Percentiles rank a stretch among this genome's conserved stretches.
These are phyloP conservation scores for Parapsyche elsis DNA, from an alignment of 1,140 invertebrate genomes.

Conservation along the genomic window DNA sequence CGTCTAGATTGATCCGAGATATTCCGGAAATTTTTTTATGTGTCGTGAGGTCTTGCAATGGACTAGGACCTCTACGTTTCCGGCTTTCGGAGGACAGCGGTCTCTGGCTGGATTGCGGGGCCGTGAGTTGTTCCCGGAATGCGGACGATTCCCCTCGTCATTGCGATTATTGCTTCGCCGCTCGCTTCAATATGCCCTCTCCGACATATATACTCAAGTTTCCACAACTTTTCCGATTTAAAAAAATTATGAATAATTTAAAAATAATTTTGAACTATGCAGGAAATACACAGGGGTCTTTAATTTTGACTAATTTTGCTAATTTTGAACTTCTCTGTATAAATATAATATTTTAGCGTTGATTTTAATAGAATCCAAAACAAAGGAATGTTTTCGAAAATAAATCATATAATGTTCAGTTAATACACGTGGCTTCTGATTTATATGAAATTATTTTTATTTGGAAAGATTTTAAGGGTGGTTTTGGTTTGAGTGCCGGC, in stretches of 20 bases:
- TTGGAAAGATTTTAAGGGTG: neutral
- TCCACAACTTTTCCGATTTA: neutral
- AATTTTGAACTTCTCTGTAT: neutral
- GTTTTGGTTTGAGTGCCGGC: slow-evolving; percentile 30
- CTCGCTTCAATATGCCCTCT: slow-evolving; percentile 45
- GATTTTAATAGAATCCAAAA: too few relatives aligned
- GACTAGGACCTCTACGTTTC: neutral
- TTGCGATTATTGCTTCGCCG: slow-evolving; percentile 54
- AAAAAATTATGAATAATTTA: too few relatives aligned
- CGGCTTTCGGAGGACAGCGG: slow-evolving; percentile 30
- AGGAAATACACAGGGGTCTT: neutral
- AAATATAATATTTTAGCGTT: too few relatives aligned
- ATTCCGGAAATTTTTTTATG: slow-evolving; percentile 7
- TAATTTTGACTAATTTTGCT: too few relatives aligned
- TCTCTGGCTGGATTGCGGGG: slow-evolving; percentile 50
- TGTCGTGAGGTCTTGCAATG: neutral
- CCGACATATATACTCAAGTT: neutral
- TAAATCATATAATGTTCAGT: too few relatives aligned
- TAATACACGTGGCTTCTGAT: too few relatives aligned
- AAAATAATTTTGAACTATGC: too few relatives aligned
- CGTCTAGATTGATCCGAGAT: neutral
- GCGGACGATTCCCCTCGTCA: slow-evolving; percentile 53
- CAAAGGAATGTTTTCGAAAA: too few relatives aligned
- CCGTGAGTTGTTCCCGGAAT: slow-evolving; percentile 49
- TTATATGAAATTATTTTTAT: neutral